Percentiles rank a stretch among this genome's conserved stretches.
Conservation (phyloP, 1,140 invertebrate genomes). For the Oryctes rhinoceros region DNA sequence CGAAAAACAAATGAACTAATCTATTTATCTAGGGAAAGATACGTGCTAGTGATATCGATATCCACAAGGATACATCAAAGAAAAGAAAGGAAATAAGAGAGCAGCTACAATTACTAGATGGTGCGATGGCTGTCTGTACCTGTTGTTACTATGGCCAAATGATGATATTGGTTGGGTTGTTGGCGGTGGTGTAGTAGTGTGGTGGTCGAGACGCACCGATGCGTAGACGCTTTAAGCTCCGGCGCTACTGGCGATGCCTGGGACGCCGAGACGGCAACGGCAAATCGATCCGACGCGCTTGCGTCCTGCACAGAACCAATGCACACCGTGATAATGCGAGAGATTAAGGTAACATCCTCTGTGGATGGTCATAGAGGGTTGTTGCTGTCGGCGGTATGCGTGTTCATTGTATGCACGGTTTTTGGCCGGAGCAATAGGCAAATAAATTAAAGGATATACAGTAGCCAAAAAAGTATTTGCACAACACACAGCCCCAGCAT, state of each 20-base stretch:
- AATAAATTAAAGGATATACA: slow-evolving; percentile 12
- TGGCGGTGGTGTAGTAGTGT: slow-evolving; percentile 9
- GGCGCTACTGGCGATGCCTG: slow-evolving; percentile 52
- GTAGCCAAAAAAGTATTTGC: slow-evolving; percentile 5
- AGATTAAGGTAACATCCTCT: slow-evolving; percentile 46
- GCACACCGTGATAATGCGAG: slow-evolving; percentile 41
- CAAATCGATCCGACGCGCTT: slow-evolving; percentile 54
- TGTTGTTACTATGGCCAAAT: slow-evolving; percentile 34
- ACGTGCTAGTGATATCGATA: background rate
- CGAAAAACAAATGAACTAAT: background rate
- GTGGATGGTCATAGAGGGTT: slow-evolving; percentile 38
- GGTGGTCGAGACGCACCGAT: slow-evolving; percentile 33
- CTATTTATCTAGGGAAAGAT: slow-evolving; percentile 12
- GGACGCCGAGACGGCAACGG: slow-evolving; percentile 51
- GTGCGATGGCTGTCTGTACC: slow-evolving; percentile 19
- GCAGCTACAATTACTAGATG: slow-evolving; percentile 10
- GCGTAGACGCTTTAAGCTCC: slow-evolving; percentile 48
- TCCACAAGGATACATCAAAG: background rate
- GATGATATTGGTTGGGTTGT: slow-evolving; percentile 14
- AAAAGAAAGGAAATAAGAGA: background rate
- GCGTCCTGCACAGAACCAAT: slow-evolving; percentile 48
- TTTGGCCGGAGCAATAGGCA: slow-evolving; percentile 21
- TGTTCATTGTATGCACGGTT: background rate
- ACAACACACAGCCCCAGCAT: background rate
- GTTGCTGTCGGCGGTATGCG: background rate